These are phyloP conservation scores for Zootoca vivipara DNA, from an alignment of 2,113 vertebrate genomes.

Conservation along the genomic window DNA sequence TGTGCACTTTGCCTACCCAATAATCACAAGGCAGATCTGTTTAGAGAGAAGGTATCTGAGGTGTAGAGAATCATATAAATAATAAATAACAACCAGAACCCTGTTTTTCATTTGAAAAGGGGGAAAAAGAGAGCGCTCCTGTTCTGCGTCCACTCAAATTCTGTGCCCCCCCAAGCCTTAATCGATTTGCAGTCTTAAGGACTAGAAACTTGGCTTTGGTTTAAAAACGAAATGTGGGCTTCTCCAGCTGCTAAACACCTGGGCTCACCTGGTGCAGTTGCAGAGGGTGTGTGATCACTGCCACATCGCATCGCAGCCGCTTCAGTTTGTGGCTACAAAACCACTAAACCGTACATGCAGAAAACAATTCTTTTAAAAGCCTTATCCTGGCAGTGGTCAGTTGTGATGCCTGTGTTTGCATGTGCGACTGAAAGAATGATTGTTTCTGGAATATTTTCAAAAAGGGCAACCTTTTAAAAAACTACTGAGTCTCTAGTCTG, in stretches of 20 bases:
- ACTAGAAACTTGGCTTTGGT: background rate
- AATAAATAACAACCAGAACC: no score
- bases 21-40: background rate
- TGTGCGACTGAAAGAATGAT: no score
- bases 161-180: background rate
- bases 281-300: background rate
- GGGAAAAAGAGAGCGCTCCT: no score
- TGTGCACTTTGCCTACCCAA: background rate
- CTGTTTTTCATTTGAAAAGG: background rate
- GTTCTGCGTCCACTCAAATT: background rate
- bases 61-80: background rate
- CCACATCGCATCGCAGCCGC: rapidly evolving
- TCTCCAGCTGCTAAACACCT: background rate
- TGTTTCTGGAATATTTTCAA: no score
- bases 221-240: background rate
- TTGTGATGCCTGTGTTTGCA: background rate
- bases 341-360: background rate
- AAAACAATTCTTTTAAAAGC: no score
- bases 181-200: background rate
- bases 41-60: background rate
- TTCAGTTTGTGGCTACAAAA: background rate
- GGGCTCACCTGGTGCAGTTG: background rate
- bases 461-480: background rate
- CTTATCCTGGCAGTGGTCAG: background rate
- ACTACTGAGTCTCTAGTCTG: no score